Evolutionary conservation across 1,140 invertebrate genomes (phyloP), one percentile per base, ranked within the genome.

Genomic region (Gerris buenoi): DNA sequence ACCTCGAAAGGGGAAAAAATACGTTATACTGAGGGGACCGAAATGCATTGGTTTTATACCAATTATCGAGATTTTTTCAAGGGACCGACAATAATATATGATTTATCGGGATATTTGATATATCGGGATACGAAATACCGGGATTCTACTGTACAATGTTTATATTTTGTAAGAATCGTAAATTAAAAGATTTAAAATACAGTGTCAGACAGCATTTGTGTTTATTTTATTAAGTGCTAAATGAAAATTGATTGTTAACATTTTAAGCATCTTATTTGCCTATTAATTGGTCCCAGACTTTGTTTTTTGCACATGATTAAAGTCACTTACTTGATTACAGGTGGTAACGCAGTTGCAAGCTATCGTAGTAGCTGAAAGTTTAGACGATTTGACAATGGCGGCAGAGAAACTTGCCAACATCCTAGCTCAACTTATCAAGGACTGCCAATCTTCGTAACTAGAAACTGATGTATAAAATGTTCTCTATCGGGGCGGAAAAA

Each of bases 341-440:
- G 65, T 67, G 5, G 68, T 69, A 5, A 69, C 68, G 14, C 65
- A 69, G 28, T 64, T 69, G 10, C 68, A 69, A 27, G 64, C 64
- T 1, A 69, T 69, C 29, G 65, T 69, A 25, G 65, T 69, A n/a
- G 61, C 68, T 5, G 68, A 69, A 27, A 29, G 58, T 27, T 56
- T 62, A n/a, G 68, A 66, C 2, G 68, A 69, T n/a, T 27, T 69
- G 26, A 69, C 65, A 23, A 26, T 23, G 2, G 68, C 58, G 1
- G 68, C 68, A 1, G 68, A 66, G 28, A 46, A 64, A 23, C 27
- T 69, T n/a, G 68, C 68, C 0, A 69, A 56, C 15, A 64, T 64
- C n/a, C 65, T 69, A 0, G 68, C 68, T 1, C 65, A 63, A 1
- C 65, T 69, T 14, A 69, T 69, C 65, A 69, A 67, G 59, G 28